These are phyloP conservation scores for Drosophila meridionalis DNA, from an alignment of 2,888 invertebrate genomes.

Conservation along the genomic window DNA sequence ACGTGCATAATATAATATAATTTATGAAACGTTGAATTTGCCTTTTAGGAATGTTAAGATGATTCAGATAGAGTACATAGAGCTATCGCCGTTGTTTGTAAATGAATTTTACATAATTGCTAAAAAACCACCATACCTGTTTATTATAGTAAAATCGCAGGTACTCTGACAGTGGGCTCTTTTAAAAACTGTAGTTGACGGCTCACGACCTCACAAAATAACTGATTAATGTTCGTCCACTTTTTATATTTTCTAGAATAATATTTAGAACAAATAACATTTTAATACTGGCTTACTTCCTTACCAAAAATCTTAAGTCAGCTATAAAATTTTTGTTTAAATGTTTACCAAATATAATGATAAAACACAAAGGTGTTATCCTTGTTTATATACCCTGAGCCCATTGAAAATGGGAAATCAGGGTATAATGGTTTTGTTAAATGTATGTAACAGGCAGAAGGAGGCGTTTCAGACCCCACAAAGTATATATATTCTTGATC, in stretches of 20 bases:
- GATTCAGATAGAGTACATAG: no score
- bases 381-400: no score
- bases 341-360: neutral
- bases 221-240: neutral
- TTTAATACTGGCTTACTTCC: constrained; percentile 6
- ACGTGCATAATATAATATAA: no score
- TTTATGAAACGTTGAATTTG: no score
- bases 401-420: no score
- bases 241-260: neutral
- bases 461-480: no score
- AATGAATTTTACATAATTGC: neutral
- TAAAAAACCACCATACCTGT: neutral
- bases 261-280: neutral
- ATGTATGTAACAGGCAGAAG: no score
- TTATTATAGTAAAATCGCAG: neutral
- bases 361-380: neutral
- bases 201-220: neutral
- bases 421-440: no score
- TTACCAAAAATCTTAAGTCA: neutral
- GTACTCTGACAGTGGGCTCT: neutral
- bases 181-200: neutral
- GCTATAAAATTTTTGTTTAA: no score
- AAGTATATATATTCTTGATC: no score
- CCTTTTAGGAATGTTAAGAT: no score
- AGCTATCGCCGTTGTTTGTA: no score